A percentile compares a stretch with the other conserved stretches of the same genome.
Conservation (phyloP, 2,113 vertebrate species). For the Zootoca vivipara region DNA sequence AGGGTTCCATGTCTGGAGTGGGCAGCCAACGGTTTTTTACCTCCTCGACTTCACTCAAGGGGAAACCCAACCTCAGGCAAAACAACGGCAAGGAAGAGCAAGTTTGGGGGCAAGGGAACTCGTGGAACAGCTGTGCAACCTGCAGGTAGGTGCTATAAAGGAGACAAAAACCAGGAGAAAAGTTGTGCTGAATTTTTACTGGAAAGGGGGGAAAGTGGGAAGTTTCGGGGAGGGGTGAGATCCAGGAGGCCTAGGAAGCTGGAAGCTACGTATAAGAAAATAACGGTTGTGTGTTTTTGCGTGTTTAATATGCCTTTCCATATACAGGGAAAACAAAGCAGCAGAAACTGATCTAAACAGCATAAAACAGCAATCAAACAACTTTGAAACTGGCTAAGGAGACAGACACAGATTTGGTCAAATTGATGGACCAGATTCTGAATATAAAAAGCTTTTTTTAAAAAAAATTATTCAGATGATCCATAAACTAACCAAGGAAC, state of each 20-base stretch:
- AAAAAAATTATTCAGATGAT: background rate
- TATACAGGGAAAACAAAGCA: too few relatives aligned
- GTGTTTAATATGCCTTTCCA: background rate
- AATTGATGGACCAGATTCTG: background rate
- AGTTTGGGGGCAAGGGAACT: slow-evolving; percentile 15
- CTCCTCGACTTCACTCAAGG: slow-evolving; percentile 70
- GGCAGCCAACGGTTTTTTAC: slow-evolving; percentile 65
- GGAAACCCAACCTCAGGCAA: slow-evolving; percentile 1
- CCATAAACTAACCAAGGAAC: background rate
- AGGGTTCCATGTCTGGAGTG: slow-evolving; percentile 65
- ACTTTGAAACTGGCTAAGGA: too few relatives aligned
- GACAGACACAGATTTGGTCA: background rate
- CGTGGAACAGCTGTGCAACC: slow-evolving; percentile 52
- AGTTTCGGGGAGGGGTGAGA: background rate
- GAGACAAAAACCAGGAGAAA: too few relatives aligned
- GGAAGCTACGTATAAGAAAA: too few relatives aligned
- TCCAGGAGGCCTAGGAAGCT: background rate
- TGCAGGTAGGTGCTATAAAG: slow-evolving; percentile 68
- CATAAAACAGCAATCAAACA: background rate
- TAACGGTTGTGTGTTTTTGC: background rate
- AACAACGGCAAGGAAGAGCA: accelerated
- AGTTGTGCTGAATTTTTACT: background rate
- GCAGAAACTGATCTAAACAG: background rate
- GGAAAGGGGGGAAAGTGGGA: too few relatives aligned
- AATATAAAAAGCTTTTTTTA: background rate